phyloP scores from a whole-genome alignment of 2,113 vertebrate species.

The Pachycephala philippinensis region DNA sequence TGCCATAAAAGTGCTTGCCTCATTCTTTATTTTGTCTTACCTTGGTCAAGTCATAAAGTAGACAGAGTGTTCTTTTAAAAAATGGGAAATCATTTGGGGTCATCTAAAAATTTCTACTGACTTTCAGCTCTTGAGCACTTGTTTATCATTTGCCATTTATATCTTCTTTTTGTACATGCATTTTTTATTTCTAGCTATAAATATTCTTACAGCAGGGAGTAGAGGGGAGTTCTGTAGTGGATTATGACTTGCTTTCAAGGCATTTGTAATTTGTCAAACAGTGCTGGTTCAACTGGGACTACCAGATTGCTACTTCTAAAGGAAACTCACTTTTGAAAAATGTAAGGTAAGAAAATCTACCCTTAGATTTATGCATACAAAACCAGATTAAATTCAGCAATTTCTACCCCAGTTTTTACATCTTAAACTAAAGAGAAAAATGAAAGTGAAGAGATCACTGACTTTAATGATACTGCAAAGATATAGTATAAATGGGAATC shows the following conservation, averaged over 20 bases:
- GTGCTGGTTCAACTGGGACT: background rate
- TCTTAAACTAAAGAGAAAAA: background rate
- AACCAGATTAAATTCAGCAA: background rate
- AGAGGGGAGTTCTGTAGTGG: background rate
- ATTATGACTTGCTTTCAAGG: background rate
- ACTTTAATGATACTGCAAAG: background rate
- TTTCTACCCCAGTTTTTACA: background rate
- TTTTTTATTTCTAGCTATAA: conserved; percentile 38
- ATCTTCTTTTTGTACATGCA: background rate
- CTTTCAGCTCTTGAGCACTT: background rate
- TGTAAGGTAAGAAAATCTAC: background rate
- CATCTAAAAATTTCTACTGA: conserved; percentile 34
- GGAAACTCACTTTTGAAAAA: background rate
- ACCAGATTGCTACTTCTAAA: background rate
- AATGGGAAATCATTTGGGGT: conserved; percentile 13
- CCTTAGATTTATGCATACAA: background rate
- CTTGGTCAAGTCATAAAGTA: conserved; percentile 5
- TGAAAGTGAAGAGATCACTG: background rate
- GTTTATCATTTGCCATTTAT: conserved; percentile 46
- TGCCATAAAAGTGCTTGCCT: background rate
- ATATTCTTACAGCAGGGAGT: background rate
- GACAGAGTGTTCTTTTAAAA: conserved; percentile 22
- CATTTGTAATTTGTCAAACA: conserved; percentile 28
- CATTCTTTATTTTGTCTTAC: conserved; percentile 9
- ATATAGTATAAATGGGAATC: background rate